Evolutionary conservation across 2,113 vertebrate genomes (phyloP).

Genomic region (Cisticola juncidis): DNA sequence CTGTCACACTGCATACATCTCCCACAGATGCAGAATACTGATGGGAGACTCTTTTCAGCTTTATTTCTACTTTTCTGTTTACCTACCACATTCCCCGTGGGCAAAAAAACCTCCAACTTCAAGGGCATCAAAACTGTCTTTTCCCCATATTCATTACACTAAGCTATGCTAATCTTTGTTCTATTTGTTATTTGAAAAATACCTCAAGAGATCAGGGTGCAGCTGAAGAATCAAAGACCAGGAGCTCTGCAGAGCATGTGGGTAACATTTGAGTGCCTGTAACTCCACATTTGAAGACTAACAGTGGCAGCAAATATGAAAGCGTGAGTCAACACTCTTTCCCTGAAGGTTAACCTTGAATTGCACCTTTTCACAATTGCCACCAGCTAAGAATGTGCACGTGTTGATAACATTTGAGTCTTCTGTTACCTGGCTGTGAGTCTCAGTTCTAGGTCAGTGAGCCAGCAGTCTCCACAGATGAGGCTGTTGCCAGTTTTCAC

Average conservation of each 20-base stretch:
- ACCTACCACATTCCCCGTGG: background rate
- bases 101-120: background rate
- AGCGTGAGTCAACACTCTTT: background rate
- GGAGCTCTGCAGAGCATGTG: background rate
- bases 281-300: background rate
- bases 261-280: background rate
- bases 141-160: background rate
- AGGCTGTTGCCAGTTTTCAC: background rate
- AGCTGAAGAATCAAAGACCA: background rate
- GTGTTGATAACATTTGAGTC: background rate
- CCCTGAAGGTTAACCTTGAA: background rate
- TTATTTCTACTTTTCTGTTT: constrained; percentile 19
- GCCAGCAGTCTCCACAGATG: background rate
- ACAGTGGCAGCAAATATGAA: background rate
- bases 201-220: background rate
- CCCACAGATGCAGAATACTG: background rate
- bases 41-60: background rate
- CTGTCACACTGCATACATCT: background rate
- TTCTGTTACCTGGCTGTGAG: background rate
- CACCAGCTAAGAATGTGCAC: background rate
- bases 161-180: background rate
- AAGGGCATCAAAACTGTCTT: background rate
- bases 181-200: background rate
- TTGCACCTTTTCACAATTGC: background rate
- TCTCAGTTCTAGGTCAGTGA: background rate